phyloP scores from a whole-genome alignment of 1,140 invertebrate genomes.

The Bradynema listronoti region DNA sequence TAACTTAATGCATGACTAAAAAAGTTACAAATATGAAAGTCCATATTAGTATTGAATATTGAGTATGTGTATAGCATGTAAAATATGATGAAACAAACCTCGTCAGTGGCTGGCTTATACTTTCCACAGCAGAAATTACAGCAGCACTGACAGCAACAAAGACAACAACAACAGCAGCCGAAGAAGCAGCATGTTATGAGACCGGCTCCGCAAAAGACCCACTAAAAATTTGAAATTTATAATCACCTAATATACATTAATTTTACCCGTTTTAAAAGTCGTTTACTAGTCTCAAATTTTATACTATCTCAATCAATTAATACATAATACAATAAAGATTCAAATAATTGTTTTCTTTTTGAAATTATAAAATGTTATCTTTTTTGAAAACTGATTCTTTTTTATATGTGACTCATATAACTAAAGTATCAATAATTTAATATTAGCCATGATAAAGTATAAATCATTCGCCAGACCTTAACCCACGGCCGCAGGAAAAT shows the following conservation, averaged over 20 bases:
- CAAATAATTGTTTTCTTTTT: too few relatives aligned
- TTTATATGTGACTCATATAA: neutral
- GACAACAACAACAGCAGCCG: slow-evolving; percentile 52
- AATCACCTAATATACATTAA: too few relatives aligned
- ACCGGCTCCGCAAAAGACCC: slow-evolving; percentile 34
- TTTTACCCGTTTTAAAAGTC: too few relatives aligned
- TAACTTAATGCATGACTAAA: too few relatives aligned
- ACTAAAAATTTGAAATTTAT: too few relatives aligned
- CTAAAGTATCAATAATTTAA: slow-evolving; percentile 2
- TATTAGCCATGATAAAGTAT: neutral
- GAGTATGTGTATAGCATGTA: too few relatives aligned
- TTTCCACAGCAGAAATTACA: slow-evolving; percentile 10
- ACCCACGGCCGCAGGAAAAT: slow-evolving; percentile 57
- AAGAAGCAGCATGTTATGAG: slow-evolving; percentile 47
- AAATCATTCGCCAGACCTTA: slow-evolving; percentile 37
- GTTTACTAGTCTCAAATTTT: neutral
- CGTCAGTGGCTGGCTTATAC: slow-evolving; percentile 9
- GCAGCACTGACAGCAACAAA: slow-evolving; percentile 33
- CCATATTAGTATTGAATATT: too few relatives aligned
- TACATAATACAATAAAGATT: too few relatives aligned
- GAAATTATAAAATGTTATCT: too few relatives aligned
- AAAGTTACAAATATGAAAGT: too few relatives aligned
- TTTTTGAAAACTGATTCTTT: too few relatives aligned
- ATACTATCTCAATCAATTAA: slow-evolving; percentile 1
- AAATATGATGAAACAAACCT: too few relatives aligned